phyloP scores from a whole-genome alignment of 1,140 invertebrate genomes.

The Heliothis virescens region DNA sequence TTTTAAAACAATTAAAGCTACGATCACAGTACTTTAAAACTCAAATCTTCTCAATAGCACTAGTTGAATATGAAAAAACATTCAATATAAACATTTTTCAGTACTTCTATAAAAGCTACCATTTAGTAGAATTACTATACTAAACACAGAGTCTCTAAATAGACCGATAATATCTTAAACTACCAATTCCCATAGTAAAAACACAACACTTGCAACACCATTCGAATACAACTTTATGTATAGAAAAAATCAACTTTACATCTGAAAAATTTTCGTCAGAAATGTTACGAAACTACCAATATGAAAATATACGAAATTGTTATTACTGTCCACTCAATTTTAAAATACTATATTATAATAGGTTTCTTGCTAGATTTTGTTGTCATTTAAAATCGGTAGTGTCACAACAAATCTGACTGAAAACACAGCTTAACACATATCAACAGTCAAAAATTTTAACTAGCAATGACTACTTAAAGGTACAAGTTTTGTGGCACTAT shows the following conservation, averaged over 20 bases:
- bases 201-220: background rate
- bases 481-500: slow-evolving; percentile 47
- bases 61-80: slow-evolving; percentile 7
- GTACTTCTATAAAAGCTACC: background rate
- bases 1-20: too few relatives aligned
- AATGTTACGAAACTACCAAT: background rate
- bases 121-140: background rate
- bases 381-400: background rate
- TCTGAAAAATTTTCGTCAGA: background rate
- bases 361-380: too few relatives aligned
- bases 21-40: background rate
- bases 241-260: background rate
- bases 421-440: background rate
- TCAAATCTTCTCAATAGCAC: slow-evolving; percentile 4
- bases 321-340: too few relatives aligned
- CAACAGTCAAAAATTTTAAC: background rate
- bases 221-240: background rate
- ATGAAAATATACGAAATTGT: too few relatives aligned
- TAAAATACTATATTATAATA: too few relatives aligned
- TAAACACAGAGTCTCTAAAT: background rate
- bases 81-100: slow-evolving; percentile 6
- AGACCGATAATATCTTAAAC: background rate
- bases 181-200: slow-evolving; percentile 19
- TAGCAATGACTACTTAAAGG: slow-evolving; percentile 21
- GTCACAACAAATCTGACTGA: background rate